These are phyloP conservation scores for Chamaedrilus cognettii DNA, from an alignment of 2,888 invertebrate species.

Conservation along the genomic window DNA sequence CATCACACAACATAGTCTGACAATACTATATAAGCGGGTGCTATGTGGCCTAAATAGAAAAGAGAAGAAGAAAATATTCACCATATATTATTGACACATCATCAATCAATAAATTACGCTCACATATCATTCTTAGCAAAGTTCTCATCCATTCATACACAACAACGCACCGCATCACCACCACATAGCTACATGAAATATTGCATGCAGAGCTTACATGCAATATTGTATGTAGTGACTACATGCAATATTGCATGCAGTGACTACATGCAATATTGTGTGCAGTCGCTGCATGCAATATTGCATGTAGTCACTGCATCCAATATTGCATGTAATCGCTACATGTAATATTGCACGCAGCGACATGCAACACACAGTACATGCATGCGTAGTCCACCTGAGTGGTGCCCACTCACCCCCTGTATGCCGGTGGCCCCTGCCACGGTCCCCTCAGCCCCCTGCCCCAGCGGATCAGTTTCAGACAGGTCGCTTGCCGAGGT, in stretches of 20 bases:
- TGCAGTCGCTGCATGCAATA: background rate
- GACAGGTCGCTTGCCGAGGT: constrained; percentile 51
- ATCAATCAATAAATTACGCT: too few species aligned
- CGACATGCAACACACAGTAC: background rate
- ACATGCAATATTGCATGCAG: background rate
- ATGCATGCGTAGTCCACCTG: background rate
- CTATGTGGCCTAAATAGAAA: too few species aligned
- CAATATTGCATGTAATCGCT: background rate
- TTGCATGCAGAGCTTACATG: too few species aligned
- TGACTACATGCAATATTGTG: background rate
- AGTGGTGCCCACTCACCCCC: background rate
- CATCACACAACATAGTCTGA: too few species aligned
- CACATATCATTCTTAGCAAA: too few species aligned
- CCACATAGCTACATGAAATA: too few species aligned
- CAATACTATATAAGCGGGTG: too few species aligned
- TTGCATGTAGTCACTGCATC: background rate
- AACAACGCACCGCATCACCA: too few species aligned
- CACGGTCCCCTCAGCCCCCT: background rate
- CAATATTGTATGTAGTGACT: too few species aligned
- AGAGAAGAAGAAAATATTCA: too few species aligned
- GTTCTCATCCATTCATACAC: too few species aligned
- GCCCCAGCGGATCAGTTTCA: constrained; percentile 33
- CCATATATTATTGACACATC: too few species aligned
- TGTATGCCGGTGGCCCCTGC: background rate
- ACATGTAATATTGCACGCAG: background rate